A percentile compares a stretch with the other conserved stretches of the same genome.
Evolutionary conservation across 2,888 invertebrate species (phyloP).

Genomic region (Latrodectus hesperus): DNA sequence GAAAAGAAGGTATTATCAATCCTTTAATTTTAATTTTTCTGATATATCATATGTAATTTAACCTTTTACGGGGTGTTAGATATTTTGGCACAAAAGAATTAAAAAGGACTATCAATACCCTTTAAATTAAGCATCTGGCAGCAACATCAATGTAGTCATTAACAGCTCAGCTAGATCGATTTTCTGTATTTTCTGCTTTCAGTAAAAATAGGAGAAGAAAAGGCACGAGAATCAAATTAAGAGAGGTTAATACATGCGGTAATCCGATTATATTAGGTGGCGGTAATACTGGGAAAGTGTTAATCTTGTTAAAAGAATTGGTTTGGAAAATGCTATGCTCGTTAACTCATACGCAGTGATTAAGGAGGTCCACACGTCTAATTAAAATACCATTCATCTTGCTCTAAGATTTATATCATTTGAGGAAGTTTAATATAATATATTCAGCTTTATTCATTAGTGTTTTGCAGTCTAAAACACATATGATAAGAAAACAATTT

Average conservation of each 20-base stretch:
- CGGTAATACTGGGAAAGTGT: constrained; percentile 11
- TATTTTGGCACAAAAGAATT: no score
- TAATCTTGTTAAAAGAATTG: constrained; percentile 27
- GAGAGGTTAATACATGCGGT: constrained; percentile 17
- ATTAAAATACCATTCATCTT: constrained; percentile 29
- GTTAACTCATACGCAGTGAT: constrained; percentile 28
- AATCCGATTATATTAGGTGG: constrained; percentile 11
- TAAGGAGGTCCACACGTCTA: neutral
- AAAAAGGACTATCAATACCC: no score
- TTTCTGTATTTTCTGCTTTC: neutral
- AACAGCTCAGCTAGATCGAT: no score
- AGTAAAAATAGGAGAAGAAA: neutral
- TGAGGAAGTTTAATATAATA: neutral
- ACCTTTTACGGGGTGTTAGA: no score
- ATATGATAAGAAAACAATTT: no score
- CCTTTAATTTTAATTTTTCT: no score
- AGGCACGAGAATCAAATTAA: constrained; percentile 13
- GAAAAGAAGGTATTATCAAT: no score
- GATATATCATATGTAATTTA: no score
- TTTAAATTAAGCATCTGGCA: no score
- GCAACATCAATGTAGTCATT: no score
- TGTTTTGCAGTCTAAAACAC: no score
- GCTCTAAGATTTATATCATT: neutral
- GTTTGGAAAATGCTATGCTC: neutral
- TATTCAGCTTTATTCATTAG: no score